A percentile compares a stretch with the other conserved stretches of the same genome.
These are phyloP conservation scores for Telmatochromis sp. DNA, from an alignment of 2,113 vertebrate species.

Conservation along the genomic window DNA sequence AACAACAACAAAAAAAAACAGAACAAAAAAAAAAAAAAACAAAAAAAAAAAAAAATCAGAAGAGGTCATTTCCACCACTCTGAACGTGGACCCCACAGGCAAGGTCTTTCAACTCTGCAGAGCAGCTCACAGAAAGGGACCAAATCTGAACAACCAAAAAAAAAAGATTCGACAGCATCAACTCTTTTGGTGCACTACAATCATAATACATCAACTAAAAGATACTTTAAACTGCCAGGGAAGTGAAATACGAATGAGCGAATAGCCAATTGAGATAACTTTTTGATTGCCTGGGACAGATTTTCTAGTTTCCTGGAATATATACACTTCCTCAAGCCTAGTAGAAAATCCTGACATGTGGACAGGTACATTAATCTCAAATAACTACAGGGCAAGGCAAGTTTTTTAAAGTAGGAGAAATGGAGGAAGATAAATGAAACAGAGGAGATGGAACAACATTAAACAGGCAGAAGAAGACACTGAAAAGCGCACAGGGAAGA, in stretches of 20 bases:
- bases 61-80: neutral
- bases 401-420: neutral
- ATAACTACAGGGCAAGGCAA: neutral
- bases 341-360: neutral
- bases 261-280: neutral
- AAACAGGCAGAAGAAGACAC: constrained; percentile 10
- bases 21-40: no score
- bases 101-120: constrained; percentile 1
- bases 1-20: no score
- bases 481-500: constrained; percentile 12
- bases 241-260: neutral
- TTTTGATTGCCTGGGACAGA: neutral
- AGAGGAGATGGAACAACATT: constrained; percentile 15
- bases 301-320: neutral
- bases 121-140: neutral
- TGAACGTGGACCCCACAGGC: neutral
- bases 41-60: neutral
- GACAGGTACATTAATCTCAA: constrained; percentile 9
- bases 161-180: neutral
- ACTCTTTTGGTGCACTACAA: neutral
- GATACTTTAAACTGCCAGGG: neutral
- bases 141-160: neutral
- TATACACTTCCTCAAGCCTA: neutral
- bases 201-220: neutral
- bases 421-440: constrained; percentile 4